phyloP scores from a whole-genome alignment of 2,797 vertebrate species.

The Buphagus erythrorhynchus region DNA sequence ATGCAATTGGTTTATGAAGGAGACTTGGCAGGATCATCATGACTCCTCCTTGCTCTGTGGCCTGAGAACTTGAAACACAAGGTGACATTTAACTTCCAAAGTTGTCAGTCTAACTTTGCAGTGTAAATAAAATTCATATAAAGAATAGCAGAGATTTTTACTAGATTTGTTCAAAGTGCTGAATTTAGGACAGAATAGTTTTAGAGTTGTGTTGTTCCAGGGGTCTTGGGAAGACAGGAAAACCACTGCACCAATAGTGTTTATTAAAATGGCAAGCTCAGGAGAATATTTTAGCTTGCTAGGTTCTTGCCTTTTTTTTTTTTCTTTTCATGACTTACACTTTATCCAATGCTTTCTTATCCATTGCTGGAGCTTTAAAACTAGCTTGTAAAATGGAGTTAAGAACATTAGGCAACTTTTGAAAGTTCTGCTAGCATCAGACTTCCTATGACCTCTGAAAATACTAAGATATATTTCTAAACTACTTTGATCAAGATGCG shows the following conservation, averaged over 20 bases:
- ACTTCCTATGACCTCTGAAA: background rate
- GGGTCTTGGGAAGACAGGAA: background rate
- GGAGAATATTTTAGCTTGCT: background rate
- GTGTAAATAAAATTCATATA: background rate
- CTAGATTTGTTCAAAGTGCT: background rate
- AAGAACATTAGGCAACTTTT: background rate
- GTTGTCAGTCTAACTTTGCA: background rate
- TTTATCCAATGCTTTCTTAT: background rate
- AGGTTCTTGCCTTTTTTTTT: background rate
- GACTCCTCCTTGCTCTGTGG: background rate
- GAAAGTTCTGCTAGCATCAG: background rate
- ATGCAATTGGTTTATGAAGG: background rate
- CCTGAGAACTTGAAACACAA: background rate
- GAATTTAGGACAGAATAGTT: background rate
- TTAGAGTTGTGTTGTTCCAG: background rate
- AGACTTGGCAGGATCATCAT: background rate
- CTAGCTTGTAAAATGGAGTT: background rate
- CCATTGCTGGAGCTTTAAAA: background rate
- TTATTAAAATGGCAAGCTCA: background rate
- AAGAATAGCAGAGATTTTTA: background rate
- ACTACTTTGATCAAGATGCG: background rate
- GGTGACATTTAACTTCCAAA: background rate
- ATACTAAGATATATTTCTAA: background rate
- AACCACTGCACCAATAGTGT: background rate
- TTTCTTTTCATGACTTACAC: background rate